Conservation (phyloP, 2,113 vertebrate species). For the Aspiorhynchus laticeps region DNA sequence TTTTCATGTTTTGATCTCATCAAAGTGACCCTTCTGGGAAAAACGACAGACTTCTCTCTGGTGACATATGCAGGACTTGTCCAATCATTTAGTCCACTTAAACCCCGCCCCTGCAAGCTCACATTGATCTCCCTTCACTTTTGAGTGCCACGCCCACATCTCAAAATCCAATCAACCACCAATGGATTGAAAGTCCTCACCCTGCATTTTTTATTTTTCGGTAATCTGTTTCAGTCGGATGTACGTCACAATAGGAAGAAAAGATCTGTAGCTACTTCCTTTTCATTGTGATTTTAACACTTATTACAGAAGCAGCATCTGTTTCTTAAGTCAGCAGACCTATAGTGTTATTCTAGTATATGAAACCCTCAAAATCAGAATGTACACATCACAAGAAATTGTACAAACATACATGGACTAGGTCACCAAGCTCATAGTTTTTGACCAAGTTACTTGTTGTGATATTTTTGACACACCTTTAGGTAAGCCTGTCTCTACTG, state of each 20-base stretch:
- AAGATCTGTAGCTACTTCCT: neutral
- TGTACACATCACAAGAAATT: neutral
- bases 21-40: neutral
- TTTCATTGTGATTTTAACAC: neutral
- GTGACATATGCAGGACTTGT: neutral
- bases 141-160: neutral
- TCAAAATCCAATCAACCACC: neutral
- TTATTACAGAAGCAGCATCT: neutral
- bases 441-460: neutral
- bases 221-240: neutral
- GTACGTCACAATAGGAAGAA: neutral
- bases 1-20: neutral
- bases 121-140: neutral
- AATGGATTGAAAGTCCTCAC: neutral
- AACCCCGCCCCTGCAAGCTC: neutral
- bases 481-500: neutral
- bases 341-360: neutral
- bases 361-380: neutral
- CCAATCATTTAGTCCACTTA: neutral
- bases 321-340: neutral
- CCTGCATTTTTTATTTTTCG: neutral
- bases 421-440: neutral
- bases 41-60: neutral
- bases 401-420: neutral
- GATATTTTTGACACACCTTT: neutral